Evolutionary conservation across 2,888 invertebrate genomes (phyloP).

Genomic region (Eumerus sabulonum): DNA sequence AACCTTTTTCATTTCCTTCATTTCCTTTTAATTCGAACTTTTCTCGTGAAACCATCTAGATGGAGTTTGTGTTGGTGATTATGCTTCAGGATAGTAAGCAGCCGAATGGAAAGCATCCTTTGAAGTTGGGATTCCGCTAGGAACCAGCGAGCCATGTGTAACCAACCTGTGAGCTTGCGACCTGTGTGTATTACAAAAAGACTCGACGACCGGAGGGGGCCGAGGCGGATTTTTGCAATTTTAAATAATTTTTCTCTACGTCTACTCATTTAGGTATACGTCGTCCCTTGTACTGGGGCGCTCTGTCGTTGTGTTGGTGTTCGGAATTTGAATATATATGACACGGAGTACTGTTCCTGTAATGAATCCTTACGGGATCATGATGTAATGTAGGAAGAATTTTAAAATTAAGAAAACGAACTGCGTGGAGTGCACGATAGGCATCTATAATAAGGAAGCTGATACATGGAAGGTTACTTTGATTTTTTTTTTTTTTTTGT

Average conservation of each 20-base stretch:
- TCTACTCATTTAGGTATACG: slow-evolving; percentile 61
- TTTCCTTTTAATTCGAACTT: slow-evolving; percentile 67
- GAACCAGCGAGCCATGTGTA: slow-evolving; percentile 59
- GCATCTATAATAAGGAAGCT: slow-evolving; percentile 65
- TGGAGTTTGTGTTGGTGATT: slow-evolving; percentile 68
- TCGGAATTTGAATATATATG: slow-evolving; percentile 51
- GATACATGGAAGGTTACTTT: slow-evolving; percentile 57
- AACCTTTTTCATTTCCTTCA: slow-evolving; percentile 12
- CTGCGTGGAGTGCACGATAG: slow-evolving; percentile 47
- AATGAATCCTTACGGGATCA: slow-evolving; percentile 68
- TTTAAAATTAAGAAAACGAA: slow-evolving; percentile 66
- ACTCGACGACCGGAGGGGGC: slow-evolving; percentile 18
- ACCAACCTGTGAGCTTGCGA: slow-evolving; percentile 63
- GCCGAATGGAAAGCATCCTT: slow-evolving; percentile 56
- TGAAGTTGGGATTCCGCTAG: slow-evolving; percentile 55
- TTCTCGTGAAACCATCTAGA: slow-evolving; percentile 67
- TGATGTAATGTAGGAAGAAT: slow-evolving; percentile 67
- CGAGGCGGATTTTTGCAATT: slow-evolving; percentile 53
- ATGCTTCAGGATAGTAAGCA: slow-evolving; percentile 50
- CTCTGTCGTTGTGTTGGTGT: slow-evolving; percentile 51
- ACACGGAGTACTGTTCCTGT: slow-evolving; percentile 54
- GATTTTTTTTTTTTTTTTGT: no score
- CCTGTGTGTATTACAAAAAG: slow-evolving; percentile 56
- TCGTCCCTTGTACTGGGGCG: neutral
- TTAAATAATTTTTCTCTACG: slow-evolving; percentile 65